Evolutionary conservation across 2,888 invertebrate species (phyloP), one percentile per base, ranked within the genome.

Genomic region (Tenthredo scrophulariae): DNA sequence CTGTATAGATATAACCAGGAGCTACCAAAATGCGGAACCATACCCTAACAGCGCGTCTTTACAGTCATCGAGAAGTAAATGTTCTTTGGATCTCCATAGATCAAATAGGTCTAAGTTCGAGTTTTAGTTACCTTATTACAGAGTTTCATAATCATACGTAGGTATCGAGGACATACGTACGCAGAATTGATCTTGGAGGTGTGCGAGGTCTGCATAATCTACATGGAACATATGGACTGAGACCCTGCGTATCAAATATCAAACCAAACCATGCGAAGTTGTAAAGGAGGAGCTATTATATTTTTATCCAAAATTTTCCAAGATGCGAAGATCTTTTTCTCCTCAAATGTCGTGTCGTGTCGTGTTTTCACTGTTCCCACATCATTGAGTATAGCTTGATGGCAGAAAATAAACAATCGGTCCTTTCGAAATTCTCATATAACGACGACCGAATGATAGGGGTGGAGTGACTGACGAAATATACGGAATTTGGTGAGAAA

Each of bases 181-280:
- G 10, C 62, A 62, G 62, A 22, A 29, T 22, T 62, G 26, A 62
- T 62, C 26, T 62, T 10, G 9, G 62, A 62, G 10, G 70, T 37
- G 18, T 70, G 37, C 4, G 5, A 67, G 33, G 67, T 33, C 26
- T 40, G 72, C 72, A 4, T 13, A 74, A 22, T 74, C 22, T 40
- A 43, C 10, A 43, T 22, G 40, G 18, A 13, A 40, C 9, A n/a
- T 9, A n/a, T 9, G 72, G 72, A 22, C 37, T 40, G 40, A 74
- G 43, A 74, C 40, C 7, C n/a, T 22, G 9, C n/a, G 22, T 74
- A 74, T 74, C 43, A 22, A 74, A 74, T 74, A 74, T 74, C 72
- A 13, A 15, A 26, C 72, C 72, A 29, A 74, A 43, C n/a, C 10
- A 33, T 33, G 15, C 33, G 40, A 74, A 74, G 72, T n/a, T 40